phyloP scores from a whole-genome alignment of 2,888 invertebrate genomes.

The Onthophagus sagittarius region DNA sequence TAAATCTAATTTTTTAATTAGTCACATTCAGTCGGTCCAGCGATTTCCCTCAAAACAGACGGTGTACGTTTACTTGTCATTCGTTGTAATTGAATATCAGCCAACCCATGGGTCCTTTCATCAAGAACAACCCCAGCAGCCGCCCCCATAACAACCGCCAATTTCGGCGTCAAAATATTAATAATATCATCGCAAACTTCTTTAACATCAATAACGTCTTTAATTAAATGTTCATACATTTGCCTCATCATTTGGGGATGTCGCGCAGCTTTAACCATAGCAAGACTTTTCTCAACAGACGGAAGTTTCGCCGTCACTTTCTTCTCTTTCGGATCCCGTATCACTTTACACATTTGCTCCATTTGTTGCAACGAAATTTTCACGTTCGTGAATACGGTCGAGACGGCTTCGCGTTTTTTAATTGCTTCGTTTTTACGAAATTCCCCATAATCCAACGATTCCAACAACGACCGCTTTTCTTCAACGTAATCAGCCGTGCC shows the following conservation, averaged over 20 bases:
- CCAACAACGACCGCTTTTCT: constrained; percentile 46
- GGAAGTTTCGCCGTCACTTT: background rate
- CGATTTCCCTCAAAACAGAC: background rate
- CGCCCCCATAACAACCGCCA: background rate
- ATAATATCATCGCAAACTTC: constrained; percentile 2
- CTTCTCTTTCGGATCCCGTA: constrained; percentile 18
- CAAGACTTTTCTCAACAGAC: background rate
- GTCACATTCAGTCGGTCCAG: background rate
- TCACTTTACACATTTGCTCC: constrained; percentile 46
- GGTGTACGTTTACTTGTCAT: background rate
- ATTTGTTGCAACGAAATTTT: constrained; percentile 58
- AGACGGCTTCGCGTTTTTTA: constrained; percentile 48
- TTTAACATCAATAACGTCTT: constrained; percentile 1
- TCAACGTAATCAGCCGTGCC: constrained; percentile 41
- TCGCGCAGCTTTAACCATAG: background rate
- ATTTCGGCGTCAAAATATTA: background rate
- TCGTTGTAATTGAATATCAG: background rate
- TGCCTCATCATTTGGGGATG: background rate
- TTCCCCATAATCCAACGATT: constrained; percentile 47
- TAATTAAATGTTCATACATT: background rate
- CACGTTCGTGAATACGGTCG: constrained; percentile 55
- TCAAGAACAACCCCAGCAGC: background rate
- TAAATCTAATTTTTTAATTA: background rate
- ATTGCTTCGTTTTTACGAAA: constrained; percentile 47
- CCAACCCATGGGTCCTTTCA: background rate